Conservation (phyloP, 2,888 invertebrate species). For the Platycheirus albimanus region DNA sequence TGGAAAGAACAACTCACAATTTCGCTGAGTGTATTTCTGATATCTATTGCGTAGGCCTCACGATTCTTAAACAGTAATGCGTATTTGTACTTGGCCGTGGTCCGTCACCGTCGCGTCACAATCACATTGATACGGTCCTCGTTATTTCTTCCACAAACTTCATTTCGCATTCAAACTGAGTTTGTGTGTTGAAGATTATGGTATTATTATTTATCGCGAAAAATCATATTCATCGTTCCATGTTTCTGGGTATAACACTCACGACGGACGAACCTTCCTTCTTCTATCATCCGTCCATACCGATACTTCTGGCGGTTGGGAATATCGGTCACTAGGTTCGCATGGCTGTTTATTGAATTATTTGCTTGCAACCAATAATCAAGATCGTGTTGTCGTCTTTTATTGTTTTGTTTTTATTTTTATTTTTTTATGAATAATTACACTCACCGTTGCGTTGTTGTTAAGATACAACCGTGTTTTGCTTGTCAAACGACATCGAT, state of each 20-base stretch:
- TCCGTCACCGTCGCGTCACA: slow-evolving; percentile 37
- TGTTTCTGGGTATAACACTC: slow-evolving; percentile 20
- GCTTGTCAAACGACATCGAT: slow-evolving; percentile 60
- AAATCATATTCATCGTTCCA: slow-evolving; percentile 35
- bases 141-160: slow-evolving; percentile 30
- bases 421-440: slow-evolving; percentile 7
- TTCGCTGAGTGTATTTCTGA: no score
- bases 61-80: slow-evolving; percentile 23
- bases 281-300: slow-evolving; percentile 62
- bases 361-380: slow-evolving; percentile 67
- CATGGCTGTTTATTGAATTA: slow-evolving; percentile 41
- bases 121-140: slow-evolving; percentile 46
- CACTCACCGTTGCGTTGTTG: neutral
- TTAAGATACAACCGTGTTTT: slow-evolving; percentile 51
- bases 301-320: slow-evolving; percentile 58
- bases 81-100: slow-evolving; percentile 30
- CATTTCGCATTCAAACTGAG: slow-evolving; percentile 67
- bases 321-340: slow-evolving; percentile 74
- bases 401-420: neutral
- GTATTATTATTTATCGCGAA: slow-evolving; percentile 69
- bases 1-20: no score
- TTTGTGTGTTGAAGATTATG: slow-evolving; percentile 47
- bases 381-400: slow-evolving; percentile 45
- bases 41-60: slow-evolving; percentile 33
- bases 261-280: slow-evolving; percentile 56